Evolutionary conservation across 2,113 vertebrate species (phyloP).

Genomic region (Halichoeres trimaculatus): DNA sequence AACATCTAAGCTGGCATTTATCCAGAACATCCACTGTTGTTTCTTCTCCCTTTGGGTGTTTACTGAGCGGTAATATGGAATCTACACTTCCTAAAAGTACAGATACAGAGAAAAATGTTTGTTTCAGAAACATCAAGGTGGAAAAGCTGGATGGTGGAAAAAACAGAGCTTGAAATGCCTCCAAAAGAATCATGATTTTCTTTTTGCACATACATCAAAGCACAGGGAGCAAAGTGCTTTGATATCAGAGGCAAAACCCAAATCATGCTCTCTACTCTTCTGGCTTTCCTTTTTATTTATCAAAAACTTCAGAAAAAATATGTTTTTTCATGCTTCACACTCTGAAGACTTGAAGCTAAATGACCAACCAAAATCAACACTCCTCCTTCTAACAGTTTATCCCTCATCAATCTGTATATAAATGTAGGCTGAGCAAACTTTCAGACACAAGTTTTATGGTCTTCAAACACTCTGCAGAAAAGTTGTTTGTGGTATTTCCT

Average conservation of each 20-base stretch:
- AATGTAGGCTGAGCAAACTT: conserved; percentile 13
- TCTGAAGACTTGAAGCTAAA: conserved; percentile 26
- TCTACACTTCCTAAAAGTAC: conserved; percentile 64
- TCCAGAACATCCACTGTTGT: conserved; percentile 55
- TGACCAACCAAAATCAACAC: conserved; percentile 17
- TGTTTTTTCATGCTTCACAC: conserved; percentile 26
- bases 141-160: conserved; percentile 54
- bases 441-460: not conserved
- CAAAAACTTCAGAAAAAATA: conserved; percentile 33
- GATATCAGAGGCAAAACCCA: conserved; percentile 60
- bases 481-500: not conserved
- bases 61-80: conserved; percentile 56
- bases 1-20: conserved; percentile 68
- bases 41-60: conserved; percentile 59
- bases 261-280: conserved; percentile 42
- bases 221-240: conserved; percentile 51
- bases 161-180: conserved; percentile 58
- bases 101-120: conserved; percentile 55
- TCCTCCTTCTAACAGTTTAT: conserved; percentile 14
- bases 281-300: conserved; percentile 48
- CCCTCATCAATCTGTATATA: conserved; percentile 16
- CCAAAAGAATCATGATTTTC: conserved; percentile 30
- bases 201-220: conserved; percentile 58
- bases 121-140: conserved; percentile 68
- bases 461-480: conserved; percentile 4